Percentiles rank a stretch among this genome's conserved stretches.
Conservation (phyloP, 2,888 invertebrate genomes). For the Aleiodes leptofemur region DNA sequence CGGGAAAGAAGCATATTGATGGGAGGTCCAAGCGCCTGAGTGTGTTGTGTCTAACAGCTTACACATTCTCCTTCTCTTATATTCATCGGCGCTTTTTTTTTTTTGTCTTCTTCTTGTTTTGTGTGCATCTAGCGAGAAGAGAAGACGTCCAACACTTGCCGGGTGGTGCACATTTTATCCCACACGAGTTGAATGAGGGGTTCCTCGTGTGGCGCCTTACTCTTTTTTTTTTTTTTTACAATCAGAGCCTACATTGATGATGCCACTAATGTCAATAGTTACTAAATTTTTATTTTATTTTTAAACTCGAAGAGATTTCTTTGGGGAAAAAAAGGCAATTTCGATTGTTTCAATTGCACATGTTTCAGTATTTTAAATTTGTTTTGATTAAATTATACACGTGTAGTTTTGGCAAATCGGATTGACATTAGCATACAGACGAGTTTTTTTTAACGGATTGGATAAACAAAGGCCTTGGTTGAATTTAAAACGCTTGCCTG, state of each 20-base stretch:
- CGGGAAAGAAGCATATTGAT: slow-evolving; percentile 66
- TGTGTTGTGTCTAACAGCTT: slow-evolving; percentile 74
- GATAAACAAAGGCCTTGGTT: slow-evolving; percentile 35
- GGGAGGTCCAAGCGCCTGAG: slow-evolving; percentile 69
- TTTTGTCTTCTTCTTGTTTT: not conserved
- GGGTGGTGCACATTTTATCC: not conserved
- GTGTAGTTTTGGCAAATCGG: slow-evolving; percentile 35
- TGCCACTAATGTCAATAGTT: not conserved
- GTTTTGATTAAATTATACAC: slow-evolving; percentile 46
- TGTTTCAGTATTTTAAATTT: slow-evolving; percentile 30
- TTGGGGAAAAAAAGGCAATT: not conserved
- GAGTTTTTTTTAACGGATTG: slow-evolving; percentile 35
- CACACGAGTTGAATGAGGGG: slow-evolving; percentile 5
- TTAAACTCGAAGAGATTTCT: not conserved
- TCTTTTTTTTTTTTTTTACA: not conserved
- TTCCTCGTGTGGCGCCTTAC: slow-evolving; percentile 23
- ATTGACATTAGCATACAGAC: slow-evolving; percentile 45
- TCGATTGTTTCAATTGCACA: slow-evolving; percentile 10
- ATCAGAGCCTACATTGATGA: no score
- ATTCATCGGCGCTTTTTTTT: slow-evolving; percentile 6
- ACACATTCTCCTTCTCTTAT: slow-evolving; percentile 50
- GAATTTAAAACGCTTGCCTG: slow-evolving; percentile 19
- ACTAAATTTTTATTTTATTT: not conserved
- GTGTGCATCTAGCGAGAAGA: not conserved
- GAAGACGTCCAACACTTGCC: not conserved